Evolutionary conservation across 2,797 vertebrate genomes (phyloP).

Genomic region (Rachycentron canadum): DNA sequence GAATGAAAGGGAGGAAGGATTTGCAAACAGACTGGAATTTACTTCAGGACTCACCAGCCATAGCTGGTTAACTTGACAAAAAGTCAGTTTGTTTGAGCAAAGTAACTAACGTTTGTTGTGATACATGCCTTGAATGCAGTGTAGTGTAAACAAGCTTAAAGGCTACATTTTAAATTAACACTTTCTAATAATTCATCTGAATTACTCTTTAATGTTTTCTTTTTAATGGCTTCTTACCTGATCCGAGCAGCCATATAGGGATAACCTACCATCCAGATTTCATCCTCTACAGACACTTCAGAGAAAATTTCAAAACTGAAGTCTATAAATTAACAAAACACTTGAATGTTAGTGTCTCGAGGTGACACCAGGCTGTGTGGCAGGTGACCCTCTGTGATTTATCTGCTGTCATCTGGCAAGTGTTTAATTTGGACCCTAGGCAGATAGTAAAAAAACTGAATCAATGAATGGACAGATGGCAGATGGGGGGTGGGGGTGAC

Average conservation of each 20-base stretch:
- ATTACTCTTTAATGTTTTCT: neutral
- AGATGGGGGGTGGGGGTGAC: conserved; percentile 11
- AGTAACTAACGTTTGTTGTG: neutral
- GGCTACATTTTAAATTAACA: neutral
- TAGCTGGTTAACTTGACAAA: neutral
- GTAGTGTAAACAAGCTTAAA: neutral
- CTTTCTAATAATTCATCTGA: neutral
- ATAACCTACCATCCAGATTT: neutral
- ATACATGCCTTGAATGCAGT: neutral
- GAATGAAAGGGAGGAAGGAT: conserved; percentile 10
- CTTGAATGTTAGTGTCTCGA: neutral
- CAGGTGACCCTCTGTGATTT: conserved; percentile 18
- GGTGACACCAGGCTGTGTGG: conserved; percentile 16
- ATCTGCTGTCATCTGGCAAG: conserved; percentile 1
- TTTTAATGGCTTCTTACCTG: neutral
- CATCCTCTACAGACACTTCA: neutral
- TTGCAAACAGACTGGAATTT: conserved; percentile 10
- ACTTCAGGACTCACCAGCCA: conserved; percentile 14
- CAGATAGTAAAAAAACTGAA: conserved; percentile 14
- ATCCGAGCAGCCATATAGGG: neutral
- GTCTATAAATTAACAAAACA: neutral
- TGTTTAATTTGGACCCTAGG: conserved; percentile 23
- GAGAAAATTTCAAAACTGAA: neutral
- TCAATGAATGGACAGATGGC: conserved; percentile 39
- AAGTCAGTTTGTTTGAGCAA: conserved; percentile 18